Conservation (phyloP, 2,888 invertebrate species). For the Cephus pygmeus region DNA sequence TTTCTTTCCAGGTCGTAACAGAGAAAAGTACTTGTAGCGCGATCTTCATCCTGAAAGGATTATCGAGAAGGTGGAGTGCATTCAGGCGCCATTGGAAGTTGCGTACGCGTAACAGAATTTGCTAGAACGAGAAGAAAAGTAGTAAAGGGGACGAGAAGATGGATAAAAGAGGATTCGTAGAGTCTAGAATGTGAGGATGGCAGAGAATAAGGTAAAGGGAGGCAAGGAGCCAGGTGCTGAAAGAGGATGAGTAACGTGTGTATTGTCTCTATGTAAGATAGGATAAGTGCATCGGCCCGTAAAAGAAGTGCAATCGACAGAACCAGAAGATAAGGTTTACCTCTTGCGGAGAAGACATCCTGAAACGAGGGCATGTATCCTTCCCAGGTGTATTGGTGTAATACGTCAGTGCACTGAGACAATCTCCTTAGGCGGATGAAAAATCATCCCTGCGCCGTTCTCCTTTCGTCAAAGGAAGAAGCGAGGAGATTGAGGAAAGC, state of each 20-base stretch:
- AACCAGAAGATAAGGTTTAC: neutral
- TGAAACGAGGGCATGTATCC: neutral
- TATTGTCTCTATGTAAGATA: neutral
- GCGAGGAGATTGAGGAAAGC: neutral
- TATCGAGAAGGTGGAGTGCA: neutral
- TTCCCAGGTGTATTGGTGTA: neutral
- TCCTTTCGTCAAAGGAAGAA: neutral
- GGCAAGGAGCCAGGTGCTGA: neutral
- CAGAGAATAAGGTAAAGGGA: neutral
- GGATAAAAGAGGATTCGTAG: neutral
- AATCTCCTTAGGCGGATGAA: constrained; percentile 1
- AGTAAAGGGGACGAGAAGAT: neutral
- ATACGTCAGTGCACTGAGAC: neutral
- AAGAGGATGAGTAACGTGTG: neutral
- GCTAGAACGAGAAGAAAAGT: neutral
- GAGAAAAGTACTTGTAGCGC: neutral
- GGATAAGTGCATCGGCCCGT: neutral
- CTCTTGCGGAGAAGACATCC: neutral
- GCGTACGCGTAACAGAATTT: neutral
- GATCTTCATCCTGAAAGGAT: neutral
- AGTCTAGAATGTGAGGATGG: neutral
- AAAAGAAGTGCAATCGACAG: neutral
- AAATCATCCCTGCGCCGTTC: neutral
- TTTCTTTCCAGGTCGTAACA: neutral
- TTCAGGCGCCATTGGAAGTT: neutral